Evolutionary conservation across 2,797 vertebrate genomes (phyloP).

Genomic region (Sebastes kiyomatsui): DNA sequence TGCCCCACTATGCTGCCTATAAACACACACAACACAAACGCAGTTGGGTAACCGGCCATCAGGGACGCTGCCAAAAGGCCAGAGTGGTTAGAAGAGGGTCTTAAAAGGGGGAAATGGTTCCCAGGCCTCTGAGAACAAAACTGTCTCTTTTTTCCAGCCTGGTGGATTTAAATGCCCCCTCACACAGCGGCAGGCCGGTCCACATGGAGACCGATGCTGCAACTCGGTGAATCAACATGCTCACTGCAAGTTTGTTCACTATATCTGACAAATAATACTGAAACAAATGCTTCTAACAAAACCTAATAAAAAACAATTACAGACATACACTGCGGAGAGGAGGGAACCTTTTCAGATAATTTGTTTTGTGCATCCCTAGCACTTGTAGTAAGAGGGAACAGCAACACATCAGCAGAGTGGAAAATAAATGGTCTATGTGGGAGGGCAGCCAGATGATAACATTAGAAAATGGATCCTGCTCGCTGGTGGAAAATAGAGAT

Average conservation of each 20-base stretch:
- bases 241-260: not conserved
- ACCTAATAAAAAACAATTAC: not conserved
- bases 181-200: constrained; percentile 22
- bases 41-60: constrained; percentile 49
- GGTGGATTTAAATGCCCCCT: constrained; percentile 52
- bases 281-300: not conserved
- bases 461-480: constrained; percentile 28
- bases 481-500: constrained; percentile 8
- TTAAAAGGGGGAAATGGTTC: constrained; percentile 61
- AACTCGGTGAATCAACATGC: constrained; percentile 3
- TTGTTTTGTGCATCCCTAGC: not conserved
- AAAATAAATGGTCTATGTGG: constrained; percentile 15
- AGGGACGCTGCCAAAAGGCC: constrained; percentile 67
- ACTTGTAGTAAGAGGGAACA: not conserved
- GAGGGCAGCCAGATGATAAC: constrained; percentile 23
- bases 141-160: constrained; percentile 43
- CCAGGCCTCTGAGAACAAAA: constrained; percentile 76
- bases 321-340: not conserved
- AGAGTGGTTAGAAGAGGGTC: constrained; percentile 61
- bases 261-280: not conserved
- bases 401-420: constrained; percentile 13
- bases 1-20: not conserved
- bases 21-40: constrained; percentile 37
- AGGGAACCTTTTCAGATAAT: not conserved
- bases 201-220: constrained; percentile 27